These are phyloP conservation scores for Agrotis clavis DNA, from an alignment of 2,888 invertebrate species.

Conservation along the genomic window DNA sequence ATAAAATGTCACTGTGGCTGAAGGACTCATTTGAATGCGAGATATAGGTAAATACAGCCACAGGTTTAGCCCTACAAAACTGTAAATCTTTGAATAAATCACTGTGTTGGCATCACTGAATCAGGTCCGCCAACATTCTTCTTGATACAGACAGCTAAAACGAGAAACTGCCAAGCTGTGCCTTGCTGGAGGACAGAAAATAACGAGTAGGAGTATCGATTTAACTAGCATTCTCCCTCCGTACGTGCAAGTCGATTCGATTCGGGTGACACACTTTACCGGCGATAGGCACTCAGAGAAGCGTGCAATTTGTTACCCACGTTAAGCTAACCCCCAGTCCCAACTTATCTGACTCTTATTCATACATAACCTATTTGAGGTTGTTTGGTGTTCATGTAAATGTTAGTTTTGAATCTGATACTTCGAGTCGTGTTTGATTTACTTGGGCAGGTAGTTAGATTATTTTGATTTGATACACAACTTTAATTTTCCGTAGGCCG, in stretches of 20 bases:
- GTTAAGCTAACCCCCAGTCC: slow-evolving; percentile 43
- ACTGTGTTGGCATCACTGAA: slow-evolving; percentile 29
- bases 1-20: slow-evolving; percentile 27
- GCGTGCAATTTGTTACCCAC: slow-evolving; percentile 53
- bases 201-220: slow-evolving; percentile 77
- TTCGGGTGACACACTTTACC: slow-evolving; percentile 76
- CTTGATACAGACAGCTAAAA: slow-evolving; percentile 48
- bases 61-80: slow-evolving; percentile 26
- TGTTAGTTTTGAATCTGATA: slow-evolving; percentile 39
- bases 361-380: slow-evolving; percentile 26
- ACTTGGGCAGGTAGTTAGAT: background rate
- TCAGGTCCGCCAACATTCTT: slow-evolving; percentile 25
- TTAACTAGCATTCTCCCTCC: slow-evolving; percentile 71
- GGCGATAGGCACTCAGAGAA: slow-evolving; percentile 61
- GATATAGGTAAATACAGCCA: slow-evolving; percentile 13
- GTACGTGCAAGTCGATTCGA: slow-evolving; percentile 69
- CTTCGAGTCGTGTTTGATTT: slow-evolving; percentile 19
- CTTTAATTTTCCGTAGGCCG: too few relatives aligned
- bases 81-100: slow-evolving; percentile 45
- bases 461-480: too few relatives aligned
- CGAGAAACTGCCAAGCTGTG: slow-evolving; percentile 34
- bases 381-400: slow-evolving; percentile 44
- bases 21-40: slow-evolving; percentile 32
- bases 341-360: slow-evolving; percentile 42
- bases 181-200: slow-evolving; percentile 60